These are phyloP conservation scores for Eilema griseolum DNA, from an alignment of 2,888 invertebrate genomes.

Conservation along the genomic window DNA sequence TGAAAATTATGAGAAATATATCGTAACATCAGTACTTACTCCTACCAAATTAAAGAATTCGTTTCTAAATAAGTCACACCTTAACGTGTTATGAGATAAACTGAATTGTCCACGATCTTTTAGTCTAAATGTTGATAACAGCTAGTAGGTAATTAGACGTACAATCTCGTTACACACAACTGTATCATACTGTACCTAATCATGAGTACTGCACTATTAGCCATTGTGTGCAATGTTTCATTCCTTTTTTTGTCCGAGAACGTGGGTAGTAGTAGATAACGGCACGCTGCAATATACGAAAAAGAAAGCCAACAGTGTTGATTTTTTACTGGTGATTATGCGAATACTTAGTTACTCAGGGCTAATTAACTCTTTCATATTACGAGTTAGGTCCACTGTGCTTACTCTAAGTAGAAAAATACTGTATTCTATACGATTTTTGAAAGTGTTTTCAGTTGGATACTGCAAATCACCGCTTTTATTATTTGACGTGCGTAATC, in stretches of 20 bases:
- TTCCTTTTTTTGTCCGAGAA: not conserved
- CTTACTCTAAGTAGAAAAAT: too few relatives aligned
- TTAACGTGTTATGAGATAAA: not conserved
- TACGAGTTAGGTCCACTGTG: too few relatives aligned
- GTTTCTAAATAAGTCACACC: not conserved
- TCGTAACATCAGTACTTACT: too few relatives aligned
- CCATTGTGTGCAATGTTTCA: not conserved
- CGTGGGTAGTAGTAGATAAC: not conserved
- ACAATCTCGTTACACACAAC: not conserved
- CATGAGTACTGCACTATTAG: not conserved
- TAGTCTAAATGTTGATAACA: conserved; percentile 3
- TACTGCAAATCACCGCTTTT: too few relatives aligned
- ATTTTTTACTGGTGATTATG: not conserved
- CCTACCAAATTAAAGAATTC: not conserved
- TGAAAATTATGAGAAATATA: too few relatives aligned
- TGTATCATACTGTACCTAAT: not conserved
- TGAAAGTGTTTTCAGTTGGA: too few relatives aligned
- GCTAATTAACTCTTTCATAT: too few relatives aligned
- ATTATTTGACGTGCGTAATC: too few relatives aligned
- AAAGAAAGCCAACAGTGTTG: not conserved
- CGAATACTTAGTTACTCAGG: not conserved
- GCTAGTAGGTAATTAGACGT: not conserved
- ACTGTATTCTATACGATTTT: too few relatives aligned
- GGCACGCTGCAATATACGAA: not conserved
- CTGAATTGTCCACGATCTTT: not conserved